Base-by-base conservation (phyloP, 1,140 invertebrate species). In the Tetramorium simillimum region DNA sequence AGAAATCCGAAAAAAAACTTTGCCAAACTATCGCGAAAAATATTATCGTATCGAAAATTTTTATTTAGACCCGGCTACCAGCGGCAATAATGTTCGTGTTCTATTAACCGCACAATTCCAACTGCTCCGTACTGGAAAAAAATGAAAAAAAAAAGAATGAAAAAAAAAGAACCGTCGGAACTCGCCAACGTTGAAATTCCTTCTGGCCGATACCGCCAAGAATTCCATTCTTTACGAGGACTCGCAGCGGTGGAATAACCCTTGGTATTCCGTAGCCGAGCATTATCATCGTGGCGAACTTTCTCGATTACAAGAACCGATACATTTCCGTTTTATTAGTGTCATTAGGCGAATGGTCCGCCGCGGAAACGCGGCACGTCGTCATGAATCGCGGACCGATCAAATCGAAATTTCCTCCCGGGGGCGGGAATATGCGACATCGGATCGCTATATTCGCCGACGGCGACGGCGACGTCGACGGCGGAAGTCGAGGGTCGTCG, bases 401-500 rank as follows among this genome's bases (percentile, higher is more conserved):
- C 21, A 60, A 75, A 87, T 84, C 33, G 86, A 84, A 86, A 85
- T 89, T 87, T 24, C 78, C 56, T 49, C 43, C n/a, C n/a, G n/a
- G 14, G 28, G 65, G 21, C 16, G 51, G 67, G 40, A 73, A 84
- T 85, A 78, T 65, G 58, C 84, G 72, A 89, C 67, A 46, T 10
- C n/a, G 16, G 58, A 46, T 14, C 53, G 53, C 40, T 37, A 40
- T 63, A 77, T 78, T 65, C 63, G 16, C 33, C 63, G 33, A 33
- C 33, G 28, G 28, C 24, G 43, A 46, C 9, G 40, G 40, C 9
- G 33, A 43, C 9, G 40, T 9, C 9, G 33, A 43, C 24, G 51
- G 62, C 40, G 65, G 78, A 87, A 86, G 72, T 88, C 75, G 67
- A 56, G 67, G 56, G 37, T 56, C 63, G 69, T 88, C 60, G 84